phyloP scores from a whole-genome alignment of 2,113 vertebrate species.

The Raja brachyura region DNA sequence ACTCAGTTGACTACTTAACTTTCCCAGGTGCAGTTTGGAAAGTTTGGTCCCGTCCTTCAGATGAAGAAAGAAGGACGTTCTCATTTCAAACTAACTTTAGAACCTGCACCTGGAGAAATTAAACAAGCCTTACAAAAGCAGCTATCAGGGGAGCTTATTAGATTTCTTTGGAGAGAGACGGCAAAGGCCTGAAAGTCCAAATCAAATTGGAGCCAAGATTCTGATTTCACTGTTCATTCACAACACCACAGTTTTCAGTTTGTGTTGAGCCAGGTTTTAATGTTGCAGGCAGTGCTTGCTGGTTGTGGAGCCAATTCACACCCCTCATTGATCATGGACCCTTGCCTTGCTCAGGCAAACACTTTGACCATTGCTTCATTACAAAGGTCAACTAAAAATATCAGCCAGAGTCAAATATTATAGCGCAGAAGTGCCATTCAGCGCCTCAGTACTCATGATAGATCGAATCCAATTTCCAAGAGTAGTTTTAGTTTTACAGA shows the following conservation, averaged over 20 bases:
- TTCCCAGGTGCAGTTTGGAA: background rate
- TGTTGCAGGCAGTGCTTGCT: background rate
- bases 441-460: too few species aligned
- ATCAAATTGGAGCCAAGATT: background rate
- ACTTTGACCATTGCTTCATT: background rate
- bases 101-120: constrained; percentile 12
- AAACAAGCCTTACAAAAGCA: background rate
- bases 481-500: too few species aligned
- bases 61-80: background rate
- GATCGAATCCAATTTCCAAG: too few species aligned
- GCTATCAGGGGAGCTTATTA: background rate
- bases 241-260: background rate
- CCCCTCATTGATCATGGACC: background rate
- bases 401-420: too few species aligned
- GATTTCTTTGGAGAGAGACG: background rate
- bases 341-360: too few species aligned
- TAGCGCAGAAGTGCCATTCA: too few species aligned
- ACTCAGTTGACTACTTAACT: background rate
- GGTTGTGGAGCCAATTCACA: background rate
- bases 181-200: background rate
- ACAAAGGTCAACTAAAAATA: background rate
- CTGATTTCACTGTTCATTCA: background rate
- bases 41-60: background rate
- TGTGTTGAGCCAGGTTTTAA: background rate
- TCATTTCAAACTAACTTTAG: background rate